A percentile compares a stretch with the other conserved stretches of the same genome.
Conservation (phyloP, 2,797 vertebrate genomes). For the Galaxias olidus region DNA sequence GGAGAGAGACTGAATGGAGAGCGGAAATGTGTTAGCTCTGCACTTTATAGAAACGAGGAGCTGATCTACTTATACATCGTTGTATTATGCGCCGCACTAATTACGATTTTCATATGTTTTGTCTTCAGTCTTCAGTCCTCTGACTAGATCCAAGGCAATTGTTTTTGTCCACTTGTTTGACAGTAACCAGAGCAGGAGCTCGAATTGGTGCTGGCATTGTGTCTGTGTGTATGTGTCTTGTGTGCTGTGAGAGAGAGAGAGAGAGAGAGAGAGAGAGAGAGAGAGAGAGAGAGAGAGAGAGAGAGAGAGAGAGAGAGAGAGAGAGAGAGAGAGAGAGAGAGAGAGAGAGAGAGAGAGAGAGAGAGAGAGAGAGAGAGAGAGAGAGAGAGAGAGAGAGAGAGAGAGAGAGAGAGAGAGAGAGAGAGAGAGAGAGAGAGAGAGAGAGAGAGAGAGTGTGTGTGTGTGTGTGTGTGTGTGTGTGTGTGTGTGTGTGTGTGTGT, state of each 20-base stretch:
- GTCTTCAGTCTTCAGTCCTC: not conserved
- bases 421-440: not conserved
- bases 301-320: no score
- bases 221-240: no score
- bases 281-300: no score
- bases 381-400: no score
- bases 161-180: not conserved
- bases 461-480: not conserved
- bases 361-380: no score
- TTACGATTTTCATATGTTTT: not conserved
- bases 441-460: not conserved
- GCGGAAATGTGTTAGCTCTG: constrained; percentile 18
- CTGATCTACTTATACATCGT: not conserved
- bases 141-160: not conserved
- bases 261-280: no score
- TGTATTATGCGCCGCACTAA: not conserved
- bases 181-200: no score
- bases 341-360: no score
- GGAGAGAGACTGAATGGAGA: constrained; percentile 34
- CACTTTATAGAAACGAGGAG: not conserved
- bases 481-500: not conserved
- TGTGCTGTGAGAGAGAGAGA: no score
- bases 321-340: no score
- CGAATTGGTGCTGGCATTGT: no score
- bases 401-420: not conserved